These are phyloP conservation scores for Zeugodacus cucurbitae DNA, from an alignment of 1,140 invertebrate species.

Conservation along the genomic window DNA sequence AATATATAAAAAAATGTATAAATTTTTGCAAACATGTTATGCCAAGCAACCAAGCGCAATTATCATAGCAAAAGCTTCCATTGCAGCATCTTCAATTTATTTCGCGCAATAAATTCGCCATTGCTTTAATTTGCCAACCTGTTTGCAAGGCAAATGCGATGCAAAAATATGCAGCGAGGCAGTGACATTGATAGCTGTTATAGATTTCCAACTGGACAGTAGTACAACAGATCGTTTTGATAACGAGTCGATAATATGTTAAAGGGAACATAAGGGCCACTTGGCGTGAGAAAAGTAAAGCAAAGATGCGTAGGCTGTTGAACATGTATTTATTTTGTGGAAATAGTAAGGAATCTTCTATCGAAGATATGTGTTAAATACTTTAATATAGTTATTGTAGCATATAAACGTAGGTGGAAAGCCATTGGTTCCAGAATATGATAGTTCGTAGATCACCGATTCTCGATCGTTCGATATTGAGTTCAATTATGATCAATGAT, in stretches of 20 bases:
- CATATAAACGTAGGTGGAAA: too few relatives aligned
- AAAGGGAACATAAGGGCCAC: not conserved
- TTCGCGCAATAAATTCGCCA: not conserved
- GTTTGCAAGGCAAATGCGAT: not conserved
- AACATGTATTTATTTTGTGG: too few relatives aligned
- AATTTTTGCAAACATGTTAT: not conserved
- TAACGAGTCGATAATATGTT: not conserved
- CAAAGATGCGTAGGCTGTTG: too few relatives aligned
- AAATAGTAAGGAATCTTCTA: too few relatives aligned
- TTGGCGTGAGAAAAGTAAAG: not conserved
- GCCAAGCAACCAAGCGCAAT: not conserved
- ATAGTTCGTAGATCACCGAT: too few relatives aligned
- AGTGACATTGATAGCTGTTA: not conserved
- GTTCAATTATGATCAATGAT: too few relatives aligned
- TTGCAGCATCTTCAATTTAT: not conserved
- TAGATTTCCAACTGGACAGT: not conserved
- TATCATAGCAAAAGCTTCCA: not conserved
- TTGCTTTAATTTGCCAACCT: not conserved
- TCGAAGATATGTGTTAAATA: too few relatives aligned
- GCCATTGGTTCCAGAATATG: too few relatives aligned
- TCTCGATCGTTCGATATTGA: too few relatives aligned
- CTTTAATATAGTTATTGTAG: too few relatives aligned
- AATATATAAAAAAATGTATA: not conserved
- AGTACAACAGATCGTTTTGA: not conserved
- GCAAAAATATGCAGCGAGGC: not conserved